A percentile compares a stretch with the other conserved stretches of the same genome.
These are phyloP conservation scores for Naja naja DNA, from an alignment of 2,113 vertebrate species.

Conservation along the genomic window DNA sequence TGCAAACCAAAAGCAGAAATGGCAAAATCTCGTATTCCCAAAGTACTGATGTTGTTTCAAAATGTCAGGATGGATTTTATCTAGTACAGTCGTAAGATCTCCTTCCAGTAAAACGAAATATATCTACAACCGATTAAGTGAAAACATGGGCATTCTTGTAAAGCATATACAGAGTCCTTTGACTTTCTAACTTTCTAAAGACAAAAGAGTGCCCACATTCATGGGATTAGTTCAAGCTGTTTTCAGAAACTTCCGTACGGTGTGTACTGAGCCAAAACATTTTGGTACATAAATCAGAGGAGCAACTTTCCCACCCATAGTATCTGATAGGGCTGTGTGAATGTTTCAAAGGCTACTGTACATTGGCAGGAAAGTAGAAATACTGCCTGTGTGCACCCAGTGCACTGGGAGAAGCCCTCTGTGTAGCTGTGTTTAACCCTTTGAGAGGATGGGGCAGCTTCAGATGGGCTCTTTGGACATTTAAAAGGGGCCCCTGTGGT, in stretches of 20 bases:
- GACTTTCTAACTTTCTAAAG: not conserved
- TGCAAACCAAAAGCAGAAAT: not conserved
- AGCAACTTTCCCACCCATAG: not conserved
- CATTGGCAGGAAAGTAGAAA: not conserved
- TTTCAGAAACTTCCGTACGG: not conserved
- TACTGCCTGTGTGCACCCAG: not conserved
- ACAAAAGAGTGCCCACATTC: not conserved
- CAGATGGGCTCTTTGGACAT: not conserved
- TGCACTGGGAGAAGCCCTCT: not conserved
- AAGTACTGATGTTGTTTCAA: not conserved
- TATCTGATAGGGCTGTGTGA: not conserved
- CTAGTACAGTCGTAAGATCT: not conserved
- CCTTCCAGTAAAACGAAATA: not conserved
- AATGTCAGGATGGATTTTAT: not conserved
- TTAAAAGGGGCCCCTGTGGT: not conserved
- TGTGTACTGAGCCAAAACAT: not conserved
- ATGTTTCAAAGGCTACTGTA: not conserved
- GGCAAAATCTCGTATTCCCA: not conserved
- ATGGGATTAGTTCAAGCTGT: not conserved
- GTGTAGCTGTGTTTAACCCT: not conserved
- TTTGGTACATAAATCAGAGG: not conserved
- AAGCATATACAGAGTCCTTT: not conserved
- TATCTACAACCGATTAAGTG: not conserved
- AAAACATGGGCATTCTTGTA: not conserved
- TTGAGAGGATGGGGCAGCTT: not conserved